Evolutionary conservation across 2,797 vertebrate genomes (phyloP).

Genomic region (Pangasius sanitwongsei): DNA sequence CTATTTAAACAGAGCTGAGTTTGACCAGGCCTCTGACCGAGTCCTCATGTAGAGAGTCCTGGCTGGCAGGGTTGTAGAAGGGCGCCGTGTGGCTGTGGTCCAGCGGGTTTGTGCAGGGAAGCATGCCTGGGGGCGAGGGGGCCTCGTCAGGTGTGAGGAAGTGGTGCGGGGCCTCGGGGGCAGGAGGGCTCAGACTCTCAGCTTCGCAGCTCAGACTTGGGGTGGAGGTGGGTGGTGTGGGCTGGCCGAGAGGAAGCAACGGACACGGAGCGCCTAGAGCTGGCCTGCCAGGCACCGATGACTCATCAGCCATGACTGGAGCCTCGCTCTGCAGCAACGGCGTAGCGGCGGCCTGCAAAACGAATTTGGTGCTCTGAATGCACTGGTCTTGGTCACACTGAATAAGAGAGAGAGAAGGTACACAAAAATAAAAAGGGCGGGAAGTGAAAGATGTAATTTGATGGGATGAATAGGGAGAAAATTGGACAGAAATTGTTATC

Average conservation of each 20-base stretch:
- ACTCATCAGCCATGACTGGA: conserved; percentile 83
- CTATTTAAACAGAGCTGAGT: conserved; percentile 93
- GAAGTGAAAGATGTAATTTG: not conserved
- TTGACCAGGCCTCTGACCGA: conserved; percentile 95
- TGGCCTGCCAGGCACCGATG: conserved; percentile 78
- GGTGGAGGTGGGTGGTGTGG: conserved; percentile 91
- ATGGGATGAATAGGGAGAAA: conserved; percentile 54
- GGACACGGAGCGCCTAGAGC: conserved; percentile 83
- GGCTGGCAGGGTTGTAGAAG: conserved; percentile 89
- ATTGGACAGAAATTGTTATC: not conserved
- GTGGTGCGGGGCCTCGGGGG: conserved; percentile 80
- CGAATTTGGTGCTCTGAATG: conserved; percentile 99
- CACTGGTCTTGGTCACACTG: conserved; percentile 99
- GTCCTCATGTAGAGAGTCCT: conserved; percentile 96
- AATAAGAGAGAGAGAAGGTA: conserved; percentile 48
- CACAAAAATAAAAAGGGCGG: conserved; percentile 43
- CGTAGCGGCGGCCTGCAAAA: conserved; percentile 96
- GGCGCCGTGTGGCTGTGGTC: conserved; percentile 86
- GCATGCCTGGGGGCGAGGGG: conserved; percentile 89
- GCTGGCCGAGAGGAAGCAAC: conserved; percentile 85
- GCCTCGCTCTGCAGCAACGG: conserved; percentile 93
- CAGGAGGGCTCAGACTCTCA: conserved; percentile 65
- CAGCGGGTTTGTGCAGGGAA: conserved; percentile 84
- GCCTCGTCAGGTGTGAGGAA: conserved; percentile 93
- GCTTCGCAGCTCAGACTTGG: conserved; percentile 85